These are phyloP conservation scores for Leucophenga varia DNA, from an alignment of 1,140 invertebrate species.

Conservation along the genomic window DNA sequence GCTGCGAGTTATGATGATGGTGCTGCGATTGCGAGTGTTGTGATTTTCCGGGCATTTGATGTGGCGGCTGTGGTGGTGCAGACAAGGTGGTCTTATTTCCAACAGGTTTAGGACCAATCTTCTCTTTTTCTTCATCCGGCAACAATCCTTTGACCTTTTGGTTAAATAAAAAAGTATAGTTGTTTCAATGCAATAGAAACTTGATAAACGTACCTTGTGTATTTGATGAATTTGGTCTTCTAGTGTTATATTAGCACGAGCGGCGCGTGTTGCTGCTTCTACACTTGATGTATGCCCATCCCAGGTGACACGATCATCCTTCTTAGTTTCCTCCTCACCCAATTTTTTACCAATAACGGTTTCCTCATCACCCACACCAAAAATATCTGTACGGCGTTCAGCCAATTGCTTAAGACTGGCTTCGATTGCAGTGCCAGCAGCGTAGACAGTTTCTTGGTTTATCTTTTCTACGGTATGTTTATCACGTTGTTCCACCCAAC, in stretches of 20 bases:
- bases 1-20: slow-evolving; percentile 28
- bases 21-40: slow-evolving; percentile 24
- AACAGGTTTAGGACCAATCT: slow-evolving; percentile 81
- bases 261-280: slow-evolving; percentile 87
- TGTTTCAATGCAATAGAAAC: not conserved
- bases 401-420: slow-evolving; percentile 94
- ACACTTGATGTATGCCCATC: slow-evolving; percentile 96
- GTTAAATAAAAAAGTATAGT: not conserved
- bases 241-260: slow-evolving; percentile 91
- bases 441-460: slow-evolving; percentile 63
- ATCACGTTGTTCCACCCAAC: slow-evolving; percentile 97
- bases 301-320: slow-evolving; percentile 93
- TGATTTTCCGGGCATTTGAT: slow-evolving; percentile 3
- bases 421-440: slow-evolving; percentile 88
- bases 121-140: slow-evolving; percentile 92
- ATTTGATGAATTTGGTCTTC: slow-evolving; percentile 98
- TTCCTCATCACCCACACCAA: slow-evolving; percentile 97
- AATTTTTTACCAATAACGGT: slow-evolving; percentile 99
- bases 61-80: slow-evolving; percentile 31
- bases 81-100: slow-evolving; percentile 48
- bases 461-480: slow-evolving; percentile 73
- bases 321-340: slow-evolving; percentile 89
- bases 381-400: slow-evolving; percentile 99
- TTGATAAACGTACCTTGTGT: slow-evolving; percentile 68
- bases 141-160: slow-evolving; percentile 79